A percentile compares a stretch with the other conserved stretches of the same genome.
These are phyloP conservation scores for Trissoscelio sp. DNA, from an alignment of 2,888 invertebrate species.

Conservation along the genomic window DNA sequence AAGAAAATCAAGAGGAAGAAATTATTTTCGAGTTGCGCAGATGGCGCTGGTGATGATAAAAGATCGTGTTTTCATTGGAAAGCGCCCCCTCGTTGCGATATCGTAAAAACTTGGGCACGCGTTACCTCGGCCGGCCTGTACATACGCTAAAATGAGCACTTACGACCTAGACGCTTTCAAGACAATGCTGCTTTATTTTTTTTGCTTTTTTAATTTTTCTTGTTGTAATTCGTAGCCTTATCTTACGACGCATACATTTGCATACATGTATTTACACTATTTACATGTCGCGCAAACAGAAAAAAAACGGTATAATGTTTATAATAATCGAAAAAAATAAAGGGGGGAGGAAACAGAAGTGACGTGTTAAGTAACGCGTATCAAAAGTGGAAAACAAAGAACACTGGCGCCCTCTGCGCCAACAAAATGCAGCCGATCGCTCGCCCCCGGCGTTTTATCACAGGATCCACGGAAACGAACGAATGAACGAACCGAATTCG, in stretches of 20 bases:
- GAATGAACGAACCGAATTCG: slow-evolving; percentile 57
- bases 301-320: not conserved
- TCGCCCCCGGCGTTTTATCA: slow-evolving; percentile 62
- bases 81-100: slow-evolving; percentile 49
- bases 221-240: slow-evolving; percentile 74
- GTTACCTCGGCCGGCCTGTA: slow-evolving; percentile 79
- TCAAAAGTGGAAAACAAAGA: slow-evolving; percentile 65
- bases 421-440: slow-evolving; percentile 67
- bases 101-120: slow-evolving; percentile 76
- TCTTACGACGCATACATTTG: slow-evolving; percentile 76
- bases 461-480: slow-evolving; percentile 66
- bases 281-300: slow-evolving; percentile 77
- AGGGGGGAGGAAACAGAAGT: not conserved
- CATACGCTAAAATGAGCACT: slow-evolving; percentile 79
- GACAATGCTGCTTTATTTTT: slow-evolving; percentile 77
- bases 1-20: slow-evolving; percentile 10
- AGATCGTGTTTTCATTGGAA: not conserved
- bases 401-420: slow-evolving; percentile 49
- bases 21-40: slow-evolving; percentile 5
- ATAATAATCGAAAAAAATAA: not conserved
- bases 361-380: slow-evolving; percentile 60
- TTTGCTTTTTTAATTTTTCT: slow-evolving; percentile 18
- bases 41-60: slow-evolving; percentile 7
- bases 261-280: slow-evolving; percentile 80
- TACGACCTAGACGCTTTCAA: slow-evolving; percentile 78